phyloP scores from a whole-genome alignment of 2,797 vertebrate genomes.

The Acipenser transmontanus region DNA sequence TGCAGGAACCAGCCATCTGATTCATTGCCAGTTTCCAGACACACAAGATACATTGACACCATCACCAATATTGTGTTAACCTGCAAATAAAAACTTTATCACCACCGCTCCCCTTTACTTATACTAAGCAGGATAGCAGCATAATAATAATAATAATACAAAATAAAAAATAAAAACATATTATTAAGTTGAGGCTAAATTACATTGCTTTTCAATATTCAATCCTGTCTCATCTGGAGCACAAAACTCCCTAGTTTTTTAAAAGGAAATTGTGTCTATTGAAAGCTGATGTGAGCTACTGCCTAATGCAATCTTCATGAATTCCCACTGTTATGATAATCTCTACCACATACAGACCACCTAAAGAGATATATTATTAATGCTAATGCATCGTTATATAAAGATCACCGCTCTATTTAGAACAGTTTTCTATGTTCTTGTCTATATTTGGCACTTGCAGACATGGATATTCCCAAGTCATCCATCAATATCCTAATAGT shows the following conservation, averaged over 20 bases:
- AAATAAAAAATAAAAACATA: background rate
- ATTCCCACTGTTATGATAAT: conserved; percentile 7
- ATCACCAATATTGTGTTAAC: conserved; percentile 17
- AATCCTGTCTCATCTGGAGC: background rate
- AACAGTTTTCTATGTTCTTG: background rate
- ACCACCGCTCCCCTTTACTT: conserved; percentile 29
- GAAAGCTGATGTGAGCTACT: background rate
- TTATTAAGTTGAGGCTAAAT: conserved; percentile 18
- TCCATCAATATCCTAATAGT: no score
- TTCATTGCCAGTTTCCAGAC: conserved; percentile 17
- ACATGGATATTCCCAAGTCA: no score
- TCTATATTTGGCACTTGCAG: background rate
- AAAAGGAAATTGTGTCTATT: background rate
- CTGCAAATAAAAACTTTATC: conserved; percentile 15
- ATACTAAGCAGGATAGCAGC: conserved; percentile 5
- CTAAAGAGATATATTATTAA: background rate
- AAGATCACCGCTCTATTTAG: background rate
- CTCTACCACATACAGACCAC: background rate
- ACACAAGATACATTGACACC: conserved; percentile 22
- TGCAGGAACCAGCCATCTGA: conserved; percentile 9
- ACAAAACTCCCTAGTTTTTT: background rate
- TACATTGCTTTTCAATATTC: background rate
- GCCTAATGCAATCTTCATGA: background rate
- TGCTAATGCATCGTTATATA: background rate
- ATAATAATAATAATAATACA: conserved; percentile 21